Evolutionary conservation across 2,888 invertebrate species (phyloP), one percentile per base, ranked within the genome.

Genomic region (Litoditis marina): DNA sequence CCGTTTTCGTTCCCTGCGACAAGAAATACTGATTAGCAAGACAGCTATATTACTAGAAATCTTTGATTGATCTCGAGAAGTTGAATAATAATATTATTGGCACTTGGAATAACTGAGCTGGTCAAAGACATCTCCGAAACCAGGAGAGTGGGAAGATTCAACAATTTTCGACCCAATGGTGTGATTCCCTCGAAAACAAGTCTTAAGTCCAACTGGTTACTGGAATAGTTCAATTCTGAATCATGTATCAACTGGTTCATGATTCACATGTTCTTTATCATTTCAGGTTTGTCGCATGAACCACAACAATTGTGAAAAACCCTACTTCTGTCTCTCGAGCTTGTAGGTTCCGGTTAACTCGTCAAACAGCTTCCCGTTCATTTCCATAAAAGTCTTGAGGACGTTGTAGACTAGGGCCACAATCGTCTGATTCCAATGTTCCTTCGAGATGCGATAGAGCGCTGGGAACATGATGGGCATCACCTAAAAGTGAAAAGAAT

Each of bases 381-480:
- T 98, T 87, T 98, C 98, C 98, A 98, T 98, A 87, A 99, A 98
- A 63, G 96, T 91, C 87, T 98, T 98, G 83, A 98, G 90, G 84
- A 98, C 98, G 86, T 99, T 98, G 88, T 99, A 98, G 82, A 98
- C 95, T 82, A 98, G 89, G 68, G 95, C 95, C 79, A 98, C 92
- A 83, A 98, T 98, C 74, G 96, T 98, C 87, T 95, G 96, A 87
- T 98, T 98, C 98, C 98, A 98, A 87, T 98, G 98, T 86, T 96
- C 94, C 88, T 96, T 96, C 0, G 69, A 71, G 42, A 94, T 94
- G 84, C 93, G 92, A 87, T 98, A 98, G 83, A 98, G 87, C 76
- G 96, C 93, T 71, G 96, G 96, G 87, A 98, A 98, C 94, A 98
- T 96, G 81, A 98, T 95, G 79, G 96, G 96, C 90, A 98, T 91